Percentiles rank a stretch among this genome's conserved stretches.
phyloP scores from a whole-genome alignment of 2,113 vertebrate species.

The Girardinichthys multiradiatus region DNA sequence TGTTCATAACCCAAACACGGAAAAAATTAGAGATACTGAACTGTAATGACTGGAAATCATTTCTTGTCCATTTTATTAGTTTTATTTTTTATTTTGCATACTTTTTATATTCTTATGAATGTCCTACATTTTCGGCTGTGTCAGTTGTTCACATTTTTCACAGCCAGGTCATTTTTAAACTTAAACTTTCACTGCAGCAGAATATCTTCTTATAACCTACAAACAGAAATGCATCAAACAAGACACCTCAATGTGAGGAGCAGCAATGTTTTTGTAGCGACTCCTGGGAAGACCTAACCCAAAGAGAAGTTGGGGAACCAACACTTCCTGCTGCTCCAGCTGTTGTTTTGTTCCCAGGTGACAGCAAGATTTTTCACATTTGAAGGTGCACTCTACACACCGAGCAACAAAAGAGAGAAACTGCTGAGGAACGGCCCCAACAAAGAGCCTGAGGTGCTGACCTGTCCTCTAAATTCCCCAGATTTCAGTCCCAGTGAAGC shows the following conservation, averaged over 20 bases:
- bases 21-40: conserved; percentile 7
- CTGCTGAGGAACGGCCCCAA: not conserved
- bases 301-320: not conserved
- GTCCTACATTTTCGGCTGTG: not conserved
- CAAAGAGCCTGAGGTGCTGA: conserved; percentile 1
- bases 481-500: not conserved
- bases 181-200: not conserved
- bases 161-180: not conserved
- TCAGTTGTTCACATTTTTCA: not conserved
- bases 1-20: conserved; percentile 34
- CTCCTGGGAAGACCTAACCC: not conserved
- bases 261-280: not conserved
- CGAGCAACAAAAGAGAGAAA: not conserved
- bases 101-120: not conserved
- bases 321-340: not conserved
- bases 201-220: no score
- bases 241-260: not conserved
- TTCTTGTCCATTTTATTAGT: not conserved
- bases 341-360: not conserved
- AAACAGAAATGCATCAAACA: not conserved
- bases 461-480: conserved; percentile 7
- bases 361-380: not conserved
- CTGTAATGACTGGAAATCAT: conserved; percentile 2
- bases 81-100: not conserved
- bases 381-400: not conserved